Evolutionary conservation across 1,140 invertebrate species (phyloP).

Genomic region (Drosophila albomicans): DNA sequence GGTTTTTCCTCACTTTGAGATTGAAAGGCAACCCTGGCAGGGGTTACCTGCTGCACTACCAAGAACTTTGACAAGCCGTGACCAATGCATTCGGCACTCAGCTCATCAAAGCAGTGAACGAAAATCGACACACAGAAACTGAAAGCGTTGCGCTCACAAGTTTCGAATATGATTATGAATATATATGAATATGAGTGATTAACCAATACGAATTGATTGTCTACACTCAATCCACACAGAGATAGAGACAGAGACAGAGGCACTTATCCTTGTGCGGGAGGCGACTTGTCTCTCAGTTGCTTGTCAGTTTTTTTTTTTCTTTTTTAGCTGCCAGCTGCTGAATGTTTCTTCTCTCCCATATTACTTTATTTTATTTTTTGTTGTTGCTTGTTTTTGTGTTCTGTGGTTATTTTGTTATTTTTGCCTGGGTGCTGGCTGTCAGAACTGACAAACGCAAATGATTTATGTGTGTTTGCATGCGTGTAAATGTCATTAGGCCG

Average conservation of each 20-base stretch:
- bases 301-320: no score
- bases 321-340: constrained; percentile 21
- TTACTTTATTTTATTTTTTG: constrained; percentile 31
- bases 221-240: constrained; percentile 57
- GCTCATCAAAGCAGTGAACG: constrained; percentile 38
- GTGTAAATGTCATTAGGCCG: constrained; percentile 80
- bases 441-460: constrained; percentile 83
- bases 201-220: constrained; percentile 78
- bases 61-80: constrained; percentile 45
- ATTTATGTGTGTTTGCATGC: constrained; percentile 83
- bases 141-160: neutral
- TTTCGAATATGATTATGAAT: constrained; percentile 17
- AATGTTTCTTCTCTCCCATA: constrained; percentile 41
- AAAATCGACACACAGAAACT: constrained; percentile 8
- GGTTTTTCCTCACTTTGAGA: constrained; percentile 21
- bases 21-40: neutral
- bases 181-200: constrained; percentile 77
- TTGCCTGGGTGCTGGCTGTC: constrained; percentile 71
- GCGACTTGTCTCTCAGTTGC: neutral
- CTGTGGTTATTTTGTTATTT: constrained; percentile 37
- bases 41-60: constrained; percentile 4
- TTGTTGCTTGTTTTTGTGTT: constrained; percentile 30
- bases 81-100: constrained; percentile 51
- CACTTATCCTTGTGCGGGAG: constrained; percentile 27
- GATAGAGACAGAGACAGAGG: neutral